Evolutionary conservation across 1,140 invertebrate species (phyloP).

Genomic region (Polypedilum vanderplanki): DNA sequence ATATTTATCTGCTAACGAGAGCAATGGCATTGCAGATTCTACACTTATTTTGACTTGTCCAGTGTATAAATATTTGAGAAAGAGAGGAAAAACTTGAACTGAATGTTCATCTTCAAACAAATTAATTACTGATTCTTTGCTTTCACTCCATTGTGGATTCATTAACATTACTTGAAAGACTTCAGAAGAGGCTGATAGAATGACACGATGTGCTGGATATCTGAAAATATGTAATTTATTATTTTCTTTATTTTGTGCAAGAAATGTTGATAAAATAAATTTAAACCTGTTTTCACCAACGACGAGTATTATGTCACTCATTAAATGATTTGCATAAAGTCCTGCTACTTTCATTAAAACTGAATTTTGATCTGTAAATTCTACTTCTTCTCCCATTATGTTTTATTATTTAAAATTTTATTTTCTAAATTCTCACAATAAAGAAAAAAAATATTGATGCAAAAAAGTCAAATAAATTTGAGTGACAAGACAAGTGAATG

Average conservation of each 20-base stretch:
- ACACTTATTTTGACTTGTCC: slow-evolving; percentile 81
- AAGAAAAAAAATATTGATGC: no score
- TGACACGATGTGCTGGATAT: slow-evolving; percentile 84
- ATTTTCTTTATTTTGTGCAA: neutral
- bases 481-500: no score
- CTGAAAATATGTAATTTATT: neutral
- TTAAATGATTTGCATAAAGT: slow-evolving; percentile 71
- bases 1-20: slow-evolving; percentile 89
- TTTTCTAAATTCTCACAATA: no score
- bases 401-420: no score
- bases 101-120: slow-evolving; percentile 80
- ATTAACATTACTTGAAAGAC: slow-evolving; percentile 96
- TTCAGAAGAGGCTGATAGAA: slow-evolving; percentile 89
- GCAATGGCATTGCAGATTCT: slow-evolving; percentile 72
- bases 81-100: slow-evolving; percentile 76
- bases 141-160: slow-evolving; percentile 88
- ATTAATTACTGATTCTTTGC: slow-evolving; percentile 72
- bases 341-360: slow-evolving; percentile 61
- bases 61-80: slow-evolving; percentile 89
- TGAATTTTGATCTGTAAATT: neutral
- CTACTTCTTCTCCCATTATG: neutral
- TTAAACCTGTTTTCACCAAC: slow-evolving; percentile 59
- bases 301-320: slow-evolving; percentile 78
- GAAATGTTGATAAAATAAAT: neutral
- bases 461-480: no score